Base-by-base conservation (phyloP, 30 jellyfish, hydroid and myxozoan species). In the Aurelia aurita region DNA sequence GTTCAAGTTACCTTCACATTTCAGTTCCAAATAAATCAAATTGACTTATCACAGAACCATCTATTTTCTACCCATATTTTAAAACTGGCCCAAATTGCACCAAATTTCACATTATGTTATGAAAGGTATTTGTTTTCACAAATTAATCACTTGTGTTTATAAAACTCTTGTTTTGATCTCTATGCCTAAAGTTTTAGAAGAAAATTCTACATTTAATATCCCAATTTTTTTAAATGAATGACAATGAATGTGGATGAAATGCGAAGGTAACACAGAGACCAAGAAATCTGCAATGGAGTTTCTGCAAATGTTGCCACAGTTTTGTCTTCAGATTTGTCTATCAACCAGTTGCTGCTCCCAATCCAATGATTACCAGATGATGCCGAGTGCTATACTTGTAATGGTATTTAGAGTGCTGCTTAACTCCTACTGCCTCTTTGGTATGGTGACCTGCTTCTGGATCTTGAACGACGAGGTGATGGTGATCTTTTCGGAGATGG, bases 381-480 rank as follows among this genome's bases (percentile, higher is more conserved):
- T 39, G 51, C 15, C 1, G 9, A 5, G 51, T 39, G 13, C n/a
- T n/a, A n/a, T n/a, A n/a, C n/a, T 39, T 9, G 13, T 14, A 8
- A 6, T 39, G 51, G 51, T 4, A 39, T 39, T 2, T 39, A 5
- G 51, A 53, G 59, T 27, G 29, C 63, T 82, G 71, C 51, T 32
- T 74, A 81, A 14, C 84, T 62, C 25, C 93, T 58, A 76, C 91
- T 83, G 54, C 51, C 69, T 71, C 91, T 81, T 22, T 54, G 77
- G 59, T 61, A 79, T 57, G 93, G 87, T 9, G 93, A 83, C 35
- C 87, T 71, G 83, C 89, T 81, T 19, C 55, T 71, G 7, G 97
- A 90, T 20, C 93, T 69, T 12, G 97, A 90, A 72, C 63, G 74
- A 19, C 96, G 83, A 3, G 90, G 78, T 39, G 74, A 81, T 31